phyloP scores from a whole-genome alignment of 2,113 vertebrate species.

The Hyaena hyaena region DNA sequence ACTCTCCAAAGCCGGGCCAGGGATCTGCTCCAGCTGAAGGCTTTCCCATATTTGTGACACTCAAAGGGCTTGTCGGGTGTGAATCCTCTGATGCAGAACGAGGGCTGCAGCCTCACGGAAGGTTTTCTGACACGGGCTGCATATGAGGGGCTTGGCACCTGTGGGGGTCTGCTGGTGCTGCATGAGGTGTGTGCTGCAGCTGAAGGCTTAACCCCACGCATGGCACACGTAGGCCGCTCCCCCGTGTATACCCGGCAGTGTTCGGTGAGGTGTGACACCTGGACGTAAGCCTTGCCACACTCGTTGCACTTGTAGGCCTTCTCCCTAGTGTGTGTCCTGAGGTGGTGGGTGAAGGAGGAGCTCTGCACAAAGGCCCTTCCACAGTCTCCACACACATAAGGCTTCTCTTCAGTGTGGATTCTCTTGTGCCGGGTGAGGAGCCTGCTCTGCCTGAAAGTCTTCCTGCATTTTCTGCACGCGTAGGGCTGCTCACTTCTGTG shows the following conservation, averaged over 20 bases:
- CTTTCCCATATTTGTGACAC: neutral
- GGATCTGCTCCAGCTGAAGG: conserved; percentile 35
- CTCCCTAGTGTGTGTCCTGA: neutral
- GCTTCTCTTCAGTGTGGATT: neutral
- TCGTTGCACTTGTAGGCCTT: neutral
- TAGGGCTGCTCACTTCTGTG: conserved; percentile 69
- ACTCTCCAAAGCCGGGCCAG: conserved; percentile 41
- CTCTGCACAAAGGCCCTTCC: neutral
- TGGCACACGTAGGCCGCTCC: conserved; percentile 36
- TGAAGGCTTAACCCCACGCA: conserved; percentile 41
- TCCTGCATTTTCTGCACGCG: neutral
- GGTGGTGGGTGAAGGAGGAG: neutral
- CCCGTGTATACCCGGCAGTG: conserved; percentile 21
- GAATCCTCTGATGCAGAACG: neutral
- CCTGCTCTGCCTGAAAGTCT: neutral
- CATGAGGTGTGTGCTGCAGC: neutral
- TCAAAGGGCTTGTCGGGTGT: neutral
- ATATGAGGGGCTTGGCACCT: neutral
- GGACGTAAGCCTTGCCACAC: conserved; percentile 61
- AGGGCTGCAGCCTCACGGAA: neutral
- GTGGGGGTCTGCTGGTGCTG: neutral
- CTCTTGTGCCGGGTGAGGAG: neutral
- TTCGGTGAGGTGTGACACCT: neutral
- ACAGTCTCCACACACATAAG: neutral
- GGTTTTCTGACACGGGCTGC: neutral